These are phyloP conservation scores for Myanophis thanlyinensis DNA, from an alignment of 2,113 vertebrate genomes.

Conservation along the genomic window DNA sequence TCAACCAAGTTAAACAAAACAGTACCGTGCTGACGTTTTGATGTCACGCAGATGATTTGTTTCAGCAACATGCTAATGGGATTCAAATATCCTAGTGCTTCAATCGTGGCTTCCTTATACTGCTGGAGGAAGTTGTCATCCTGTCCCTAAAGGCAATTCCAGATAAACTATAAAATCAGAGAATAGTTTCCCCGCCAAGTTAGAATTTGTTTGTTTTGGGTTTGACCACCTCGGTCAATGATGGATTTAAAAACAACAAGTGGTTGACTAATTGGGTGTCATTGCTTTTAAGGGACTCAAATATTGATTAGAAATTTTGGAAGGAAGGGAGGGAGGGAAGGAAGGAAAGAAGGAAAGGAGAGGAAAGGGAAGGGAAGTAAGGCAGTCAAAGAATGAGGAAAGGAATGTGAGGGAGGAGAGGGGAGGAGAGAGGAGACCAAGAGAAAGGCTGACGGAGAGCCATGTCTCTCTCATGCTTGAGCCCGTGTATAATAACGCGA, in stretches of 20 bases:
- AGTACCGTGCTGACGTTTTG: background rate
- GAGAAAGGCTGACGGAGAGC: background rate
- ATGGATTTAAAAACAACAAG: background rate
- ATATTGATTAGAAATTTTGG: background rate
- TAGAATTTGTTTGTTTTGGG: background rate
- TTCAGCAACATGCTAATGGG: background rate
- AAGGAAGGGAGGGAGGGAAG: too few species aligned
- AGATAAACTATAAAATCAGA: background rate
- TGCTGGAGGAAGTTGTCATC: background rate
- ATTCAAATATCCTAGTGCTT: background rate
- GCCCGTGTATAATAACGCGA: constrained; percentile 52
- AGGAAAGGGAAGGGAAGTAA: too few species aligned
- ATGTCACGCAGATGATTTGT: background rate
- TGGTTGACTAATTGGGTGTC: background rate
- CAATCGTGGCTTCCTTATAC: background rate
- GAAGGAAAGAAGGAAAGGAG: too few species aligned
- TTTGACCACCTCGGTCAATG: background rate
- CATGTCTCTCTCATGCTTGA: background rate
- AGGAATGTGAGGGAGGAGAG: too few species aligned
- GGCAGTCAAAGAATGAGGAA: too few species aligned
- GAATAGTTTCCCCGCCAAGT: background rate
- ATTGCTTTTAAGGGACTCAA: background rate
- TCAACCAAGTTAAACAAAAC: background rate
- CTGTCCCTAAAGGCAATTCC: background rate
- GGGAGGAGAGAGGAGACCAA: too few species aligned